These are phyloP conservation scores for Otis tarda DNA, from an alignment of 2,113 vertebrate species.

Conservation along the genomic window DNA sequence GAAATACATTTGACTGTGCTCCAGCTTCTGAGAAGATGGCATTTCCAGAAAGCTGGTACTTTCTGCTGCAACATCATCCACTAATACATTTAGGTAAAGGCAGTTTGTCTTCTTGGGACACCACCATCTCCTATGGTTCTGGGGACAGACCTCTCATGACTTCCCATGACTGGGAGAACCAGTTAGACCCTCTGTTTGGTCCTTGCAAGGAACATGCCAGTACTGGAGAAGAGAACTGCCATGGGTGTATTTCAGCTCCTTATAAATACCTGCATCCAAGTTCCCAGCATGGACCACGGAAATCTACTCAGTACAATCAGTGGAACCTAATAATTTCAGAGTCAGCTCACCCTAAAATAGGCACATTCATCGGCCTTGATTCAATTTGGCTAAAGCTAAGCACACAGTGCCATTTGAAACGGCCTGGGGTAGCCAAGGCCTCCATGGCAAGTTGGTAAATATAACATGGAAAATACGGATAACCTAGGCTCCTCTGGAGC, in stretches of 20 bases:
- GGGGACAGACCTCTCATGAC: no score
- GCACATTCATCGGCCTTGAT: background rate
- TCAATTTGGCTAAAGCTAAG: background rate
- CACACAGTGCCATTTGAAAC: background rate
- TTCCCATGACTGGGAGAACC: background rate
- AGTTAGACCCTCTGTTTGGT: background rate
- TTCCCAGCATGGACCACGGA: background rate
- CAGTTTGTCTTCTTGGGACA: background rate
- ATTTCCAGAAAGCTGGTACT: background rate
- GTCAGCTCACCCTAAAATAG: background rate
- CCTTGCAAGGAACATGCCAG: background rate
- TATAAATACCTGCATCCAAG: background rate
- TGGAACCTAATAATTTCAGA: background rate
- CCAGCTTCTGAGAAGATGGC: background rate
- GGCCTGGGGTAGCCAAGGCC: background rate
- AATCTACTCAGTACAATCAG: background rate
- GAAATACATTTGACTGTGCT: background rate
- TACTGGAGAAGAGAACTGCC: background rate
- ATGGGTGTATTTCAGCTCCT: fast-evolving
- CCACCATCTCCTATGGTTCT: background rate
- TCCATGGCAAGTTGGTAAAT: background rate
- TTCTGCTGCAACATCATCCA: background rate
- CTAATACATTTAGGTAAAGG: background rate
- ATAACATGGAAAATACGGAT: background rate
- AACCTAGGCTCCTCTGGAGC: background rate